Conservation (phyloP, 2,888 invertebrate species). For the Clepsis dumicolana region DNA sequence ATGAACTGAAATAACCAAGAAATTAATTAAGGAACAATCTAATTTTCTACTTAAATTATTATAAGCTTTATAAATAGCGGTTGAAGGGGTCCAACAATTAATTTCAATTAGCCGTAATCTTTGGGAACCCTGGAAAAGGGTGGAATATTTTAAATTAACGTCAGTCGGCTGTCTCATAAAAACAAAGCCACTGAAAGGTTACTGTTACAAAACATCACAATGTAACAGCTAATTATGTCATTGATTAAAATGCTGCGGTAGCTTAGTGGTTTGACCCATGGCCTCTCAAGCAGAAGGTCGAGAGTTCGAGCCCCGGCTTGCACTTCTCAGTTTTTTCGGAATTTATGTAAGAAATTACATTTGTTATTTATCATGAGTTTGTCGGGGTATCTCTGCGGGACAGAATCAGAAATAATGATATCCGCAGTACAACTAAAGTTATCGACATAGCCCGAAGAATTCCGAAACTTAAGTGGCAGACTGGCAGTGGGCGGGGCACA, state of each 20-base stretch:
- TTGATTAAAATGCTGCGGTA: background rate
- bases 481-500: too few relatives aligned
- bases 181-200: background rate
- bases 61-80: conserved; percentile 35
- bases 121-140: conserved; percentile 6
- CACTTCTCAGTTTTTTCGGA: too few relatives aligned
- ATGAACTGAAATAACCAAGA: background rate
- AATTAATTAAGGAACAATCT: background rate
- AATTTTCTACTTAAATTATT: conserved; percentile 26
- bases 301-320: too few relatives aligned
- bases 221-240: background rate
- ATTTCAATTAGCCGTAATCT: conserved; percentile 27
- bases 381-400: too few relatives aligned
- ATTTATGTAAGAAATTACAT: too few relatives aligned
- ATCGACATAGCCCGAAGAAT: too few relatives aligned
- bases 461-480: too few relatives aligned
- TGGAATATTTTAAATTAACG: conserved; percentile 12
- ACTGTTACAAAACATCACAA: background rate
- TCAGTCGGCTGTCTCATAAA: conserved; percentile 1
- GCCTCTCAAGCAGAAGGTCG: too few relatives aligned
- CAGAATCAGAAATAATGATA: too few relatives aligned
- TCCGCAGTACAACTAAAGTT: too few relatives aligned
- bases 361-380: too few relatives aligned
- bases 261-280: too few relatives aligned
- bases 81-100: conserved; percentile 26